Percentiles rank a stretch among this genome's conserved stretches.
Evolutionary conservation across 2,113 vertebrate species (phyloP).

Genomic region (Pantherophis guttatus): DNA sequence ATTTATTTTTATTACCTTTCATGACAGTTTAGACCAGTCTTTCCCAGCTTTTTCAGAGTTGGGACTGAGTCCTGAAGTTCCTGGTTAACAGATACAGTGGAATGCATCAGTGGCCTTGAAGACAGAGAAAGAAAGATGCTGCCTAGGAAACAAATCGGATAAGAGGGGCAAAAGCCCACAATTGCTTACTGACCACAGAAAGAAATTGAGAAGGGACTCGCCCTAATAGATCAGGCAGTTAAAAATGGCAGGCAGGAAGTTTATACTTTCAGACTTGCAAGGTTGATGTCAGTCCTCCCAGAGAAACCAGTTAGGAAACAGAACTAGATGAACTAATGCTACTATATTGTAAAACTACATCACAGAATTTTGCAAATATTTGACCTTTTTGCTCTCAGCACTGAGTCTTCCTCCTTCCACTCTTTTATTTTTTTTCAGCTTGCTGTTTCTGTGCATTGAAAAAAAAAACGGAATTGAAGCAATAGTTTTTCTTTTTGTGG

Average conservation of each 20-base stretch:
- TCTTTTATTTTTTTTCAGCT: neutral
- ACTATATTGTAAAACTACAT: neutral
- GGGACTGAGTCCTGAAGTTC: neutral
- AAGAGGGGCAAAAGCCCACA: neutral
- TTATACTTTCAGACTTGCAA: neutral
- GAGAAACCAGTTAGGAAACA: neutral
- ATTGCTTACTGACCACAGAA: neutral
- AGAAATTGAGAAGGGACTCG: neutral
- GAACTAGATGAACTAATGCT: neutral
- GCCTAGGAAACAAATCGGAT: neutral
- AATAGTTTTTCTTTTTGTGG: conserved; percentile 27
- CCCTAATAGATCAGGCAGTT: neutral
- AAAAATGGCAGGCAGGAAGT: neutral
- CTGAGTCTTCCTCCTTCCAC: neutral
- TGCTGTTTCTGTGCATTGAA: neutral
- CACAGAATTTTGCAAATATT: neutral
- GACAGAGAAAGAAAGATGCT: neutral
- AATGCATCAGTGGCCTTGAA: neutral
- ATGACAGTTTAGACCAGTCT: neutral
- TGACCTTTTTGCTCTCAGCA: conserved; percentile 29
- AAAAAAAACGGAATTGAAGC: neutral
- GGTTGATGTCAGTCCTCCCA: neutral
- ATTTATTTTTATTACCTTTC: conserved; percentile 4
- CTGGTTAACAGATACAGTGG: neutral
- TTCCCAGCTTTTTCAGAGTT: neutral